These are phyloP conservation scores for Sminthurinus aureus DNA, from an alignment of 2,888 invertebrate genomes.

Conservation along the genomic window DNA sequence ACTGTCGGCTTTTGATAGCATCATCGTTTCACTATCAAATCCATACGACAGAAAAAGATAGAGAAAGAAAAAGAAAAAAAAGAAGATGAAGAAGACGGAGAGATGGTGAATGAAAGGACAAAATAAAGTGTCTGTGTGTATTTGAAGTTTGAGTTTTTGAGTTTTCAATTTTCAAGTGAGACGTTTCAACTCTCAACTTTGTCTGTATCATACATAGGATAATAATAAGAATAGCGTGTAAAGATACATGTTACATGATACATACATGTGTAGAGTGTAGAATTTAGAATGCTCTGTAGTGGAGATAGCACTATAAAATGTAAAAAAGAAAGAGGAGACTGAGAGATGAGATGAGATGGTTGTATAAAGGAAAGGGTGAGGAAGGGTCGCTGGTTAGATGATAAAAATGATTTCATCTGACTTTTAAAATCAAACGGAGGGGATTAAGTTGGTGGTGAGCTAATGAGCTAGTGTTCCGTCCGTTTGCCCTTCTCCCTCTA, in stretches of 20 bases:
- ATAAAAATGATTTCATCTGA: slow-evolving; percentile 44
- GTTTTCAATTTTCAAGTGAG: neutral
- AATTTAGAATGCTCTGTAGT: neutral
- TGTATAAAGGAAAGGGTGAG: slow-evolving; percentile 9
- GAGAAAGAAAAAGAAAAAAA: neutral
- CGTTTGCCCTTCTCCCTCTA: slow-evolving; percentile 28
- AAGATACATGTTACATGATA: no score
- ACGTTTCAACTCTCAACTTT: no score
- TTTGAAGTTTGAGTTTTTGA: slow-evolving; percentile 11
- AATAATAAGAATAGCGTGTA: no score
- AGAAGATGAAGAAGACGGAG: no score
- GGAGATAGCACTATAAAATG: neutral
- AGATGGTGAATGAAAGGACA: neutral
- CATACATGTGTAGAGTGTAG: no score
- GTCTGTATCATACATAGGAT: no score
- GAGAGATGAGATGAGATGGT: neutral
- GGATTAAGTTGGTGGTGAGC: slow-evolving; percentile 41
- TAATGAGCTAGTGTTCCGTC: slow-evolving; percentile 45
- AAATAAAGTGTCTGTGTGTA: neutral
- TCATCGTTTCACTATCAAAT: slow-evolving; percentile 2
- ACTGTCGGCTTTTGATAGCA: slow-evolving; percentile 10
- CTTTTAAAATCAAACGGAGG: slow-evolving; percentile 48
- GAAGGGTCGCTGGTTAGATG: slow-evolving; percentile 22
- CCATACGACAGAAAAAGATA: neutral
- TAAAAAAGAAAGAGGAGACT: neutral